A percentile compares a stretch with the other conserved stretches of the same genome.
phyloP scores from a whole-genome alignment of 2,113 vertebrate genomes.

The Elephas maximus region DNA sequence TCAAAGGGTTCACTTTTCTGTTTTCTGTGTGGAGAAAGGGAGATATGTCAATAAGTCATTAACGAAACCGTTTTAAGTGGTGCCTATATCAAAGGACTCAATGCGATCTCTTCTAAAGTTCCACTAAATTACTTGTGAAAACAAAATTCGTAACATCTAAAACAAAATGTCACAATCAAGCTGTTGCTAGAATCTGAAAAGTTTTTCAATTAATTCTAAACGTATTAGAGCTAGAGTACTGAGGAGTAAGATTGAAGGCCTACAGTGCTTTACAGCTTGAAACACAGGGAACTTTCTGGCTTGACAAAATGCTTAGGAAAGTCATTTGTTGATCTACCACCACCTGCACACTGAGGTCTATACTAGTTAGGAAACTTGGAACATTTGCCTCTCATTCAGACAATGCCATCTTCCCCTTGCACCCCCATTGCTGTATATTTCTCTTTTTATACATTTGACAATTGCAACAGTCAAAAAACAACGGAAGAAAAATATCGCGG shows the following conservation, averaged over 20 bases:
- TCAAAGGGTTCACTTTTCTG: not conserved
- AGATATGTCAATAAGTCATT: not conserved
- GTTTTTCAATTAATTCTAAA: not conserved
- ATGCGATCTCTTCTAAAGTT: not conserved
- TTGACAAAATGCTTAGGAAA: not conserved
- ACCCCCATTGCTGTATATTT: not conserved
- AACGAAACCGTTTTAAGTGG: not conserved
- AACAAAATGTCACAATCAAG: not conserved
- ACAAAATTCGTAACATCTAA: not conserved
- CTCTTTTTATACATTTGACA: not conserved
- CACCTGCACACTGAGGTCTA: not conserved
- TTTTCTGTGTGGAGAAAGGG: not conserved
- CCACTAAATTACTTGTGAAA: not conserved
- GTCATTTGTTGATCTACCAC: not conserved
- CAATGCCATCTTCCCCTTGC: not conserved
- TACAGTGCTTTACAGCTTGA: not conserved
- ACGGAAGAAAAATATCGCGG: not conserved
- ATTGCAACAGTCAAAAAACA: not conserved
- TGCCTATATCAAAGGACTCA: no score
- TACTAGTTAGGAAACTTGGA: not conserved
- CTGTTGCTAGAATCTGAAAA: not conserved
- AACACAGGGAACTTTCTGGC: not conserved
- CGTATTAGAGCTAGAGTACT: not conserved
- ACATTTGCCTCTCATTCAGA: not conserved
- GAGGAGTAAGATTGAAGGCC: not conserved